Evolutionary conservation across 2,888 invertebrate species (phyloP).

Genomic region (Sinopyrophorus schimmeli): DNA sequence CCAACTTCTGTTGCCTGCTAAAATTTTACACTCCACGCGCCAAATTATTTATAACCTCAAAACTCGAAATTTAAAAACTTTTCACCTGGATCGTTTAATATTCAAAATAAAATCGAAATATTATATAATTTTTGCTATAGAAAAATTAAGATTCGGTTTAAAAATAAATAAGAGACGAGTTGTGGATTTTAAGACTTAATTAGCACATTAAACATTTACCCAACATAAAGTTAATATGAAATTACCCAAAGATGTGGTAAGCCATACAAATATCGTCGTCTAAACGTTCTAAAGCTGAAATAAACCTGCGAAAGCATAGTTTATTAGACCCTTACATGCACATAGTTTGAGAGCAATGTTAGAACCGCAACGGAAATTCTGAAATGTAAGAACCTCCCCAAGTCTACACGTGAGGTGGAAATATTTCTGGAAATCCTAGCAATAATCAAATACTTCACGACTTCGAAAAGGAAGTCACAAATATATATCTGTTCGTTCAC

Average conservation of each 20-base stretch:
- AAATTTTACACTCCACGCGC: too few species aligned
- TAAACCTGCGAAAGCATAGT: constrained; percentile 16
- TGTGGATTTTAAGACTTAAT: too few species aligned
- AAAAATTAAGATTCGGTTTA: too few species aligned
- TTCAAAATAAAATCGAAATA: too few species aligned
- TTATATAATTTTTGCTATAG: too few species aligned
- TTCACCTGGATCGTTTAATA: too few species aligned
- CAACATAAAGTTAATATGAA: constrained; percentile 21
- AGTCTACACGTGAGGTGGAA: constrained; percentile 16
- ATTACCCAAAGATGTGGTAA: constrained; percentile 17
- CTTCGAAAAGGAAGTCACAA: constrained; percentile 5
- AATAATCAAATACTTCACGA: constrained; percentile 18
- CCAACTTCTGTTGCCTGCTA: too few species aligned
- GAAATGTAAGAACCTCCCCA: constrained; percentile 15
- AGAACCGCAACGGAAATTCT: constrained; percentile 27
- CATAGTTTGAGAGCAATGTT: constrained; percentile 22
- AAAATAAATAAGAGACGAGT: too few species aligned
- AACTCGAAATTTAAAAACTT: too few species aligned
- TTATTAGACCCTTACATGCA: constrained; percentile 25
- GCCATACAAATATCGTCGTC: constrained; percentile 20
- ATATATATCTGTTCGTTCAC: too few species aligned
- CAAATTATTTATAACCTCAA: too few species aligned
- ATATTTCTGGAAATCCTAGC: constrained; percentile 10
- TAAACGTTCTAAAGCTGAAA: constrained; percentile 19
- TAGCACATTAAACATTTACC: constrained; percentile 4